A percentile compares a stretch with the other conserved stretches of the same genome.
These are phyloP conservation scores for Slavum lentiscoides DNA, from an alignment of 2,888 invertebrate species.

Conservation along the genomic window DNA sequence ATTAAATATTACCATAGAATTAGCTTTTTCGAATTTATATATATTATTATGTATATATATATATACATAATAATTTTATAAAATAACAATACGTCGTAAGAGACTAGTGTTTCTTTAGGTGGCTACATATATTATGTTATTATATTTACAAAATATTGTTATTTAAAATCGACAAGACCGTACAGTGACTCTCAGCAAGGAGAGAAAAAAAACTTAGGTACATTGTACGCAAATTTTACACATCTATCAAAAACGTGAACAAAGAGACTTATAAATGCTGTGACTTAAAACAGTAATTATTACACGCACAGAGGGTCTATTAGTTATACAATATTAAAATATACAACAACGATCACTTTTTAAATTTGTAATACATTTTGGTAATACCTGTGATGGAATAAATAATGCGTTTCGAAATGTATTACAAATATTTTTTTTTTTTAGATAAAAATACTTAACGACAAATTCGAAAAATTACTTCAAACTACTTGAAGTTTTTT, in stretches of 20 bases:
- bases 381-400: slow-evolving; percentile 28
- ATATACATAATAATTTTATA: slow-evolving; percentile 24
- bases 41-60: too few species aligned
- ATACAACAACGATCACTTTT: slow-evolving; percentile 17
- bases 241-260: slow-evolving; percentile 36
- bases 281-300: slow-evolving; percentile 30
- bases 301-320: slow-evolving; percentile 24
- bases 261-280: slow-evolving; percentile 40
- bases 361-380: slow-evolving; percentile 36
- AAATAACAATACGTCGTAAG: slow-evolving; percentile 16
- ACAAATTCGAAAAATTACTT: not conserved
- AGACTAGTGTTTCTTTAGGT: slow-evolving; percentile 30
- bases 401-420: slow-evolving; percentile 31
- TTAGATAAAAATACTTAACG: slow-evolving; percentile 12
- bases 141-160: not conserved
- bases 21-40: slow-evolving; percentile 7
- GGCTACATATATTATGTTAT: slow-evolving; percentile 28
- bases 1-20: not conserved
- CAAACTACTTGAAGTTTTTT: slow-evolving; percentile 3
- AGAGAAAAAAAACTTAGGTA: slow-evolving; percentile 15
- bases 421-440: slow-evolving; percentile 9
- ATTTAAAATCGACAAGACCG: not conserved
- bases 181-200: not conserved
- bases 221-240: slow-evolving; percentile 27
- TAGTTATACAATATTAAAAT: slow-evolving; percentile 25